Conservation (phyloP, 2,113 vertebrate species). For the Sebastes schlegelii region DNA sequence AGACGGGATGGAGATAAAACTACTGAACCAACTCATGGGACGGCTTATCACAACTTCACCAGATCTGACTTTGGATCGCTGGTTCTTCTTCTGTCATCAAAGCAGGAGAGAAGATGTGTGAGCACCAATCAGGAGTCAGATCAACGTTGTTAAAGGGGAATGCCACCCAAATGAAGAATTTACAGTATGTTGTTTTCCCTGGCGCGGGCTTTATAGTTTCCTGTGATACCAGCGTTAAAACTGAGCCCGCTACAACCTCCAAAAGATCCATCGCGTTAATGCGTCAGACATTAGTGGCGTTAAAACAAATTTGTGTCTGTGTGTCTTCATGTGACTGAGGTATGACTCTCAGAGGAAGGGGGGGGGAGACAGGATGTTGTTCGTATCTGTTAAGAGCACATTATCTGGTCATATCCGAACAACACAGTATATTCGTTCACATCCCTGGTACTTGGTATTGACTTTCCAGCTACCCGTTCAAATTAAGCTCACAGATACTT, state of each 20-base stretch:
- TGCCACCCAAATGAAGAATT: too few species aligned
- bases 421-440: not conserved
- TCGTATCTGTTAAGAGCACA: not conserved
- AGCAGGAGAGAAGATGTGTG: not conserved
- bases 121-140: not conserved
- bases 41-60: conserved; percentile 4
- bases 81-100: conserved; percentile 19
- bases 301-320: too few species aligned
- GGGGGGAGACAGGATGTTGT: not conserved
- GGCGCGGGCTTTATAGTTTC: too few species aligned
- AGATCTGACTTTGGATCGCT: conserved; percentile 21
- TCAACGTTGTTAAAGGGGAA: not conserved
- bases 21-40: conserved; percentile 18
- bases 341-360: too few species aligned
- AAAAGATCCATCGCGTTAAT: too few species aligned
- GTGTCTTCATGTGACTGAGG: too few species aligned
- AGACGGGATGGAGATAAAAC: conserved; percentile 55
- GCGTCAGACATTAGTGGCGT: too few species aligned
- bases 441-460: not conserved
- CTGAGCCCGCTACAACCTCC: too few species aligned
- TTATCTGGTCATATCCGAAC: not conserved
- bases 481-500: not conserved
- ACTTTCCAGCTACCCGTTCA: not conserved
- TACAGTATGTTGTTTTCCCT: too few species aligned
- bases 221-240: too few species aligned